Evolutionary conservation across 2,888 invertebrate species (phyloP).

Genomic region (Bugulina stolonifera): DNA sequence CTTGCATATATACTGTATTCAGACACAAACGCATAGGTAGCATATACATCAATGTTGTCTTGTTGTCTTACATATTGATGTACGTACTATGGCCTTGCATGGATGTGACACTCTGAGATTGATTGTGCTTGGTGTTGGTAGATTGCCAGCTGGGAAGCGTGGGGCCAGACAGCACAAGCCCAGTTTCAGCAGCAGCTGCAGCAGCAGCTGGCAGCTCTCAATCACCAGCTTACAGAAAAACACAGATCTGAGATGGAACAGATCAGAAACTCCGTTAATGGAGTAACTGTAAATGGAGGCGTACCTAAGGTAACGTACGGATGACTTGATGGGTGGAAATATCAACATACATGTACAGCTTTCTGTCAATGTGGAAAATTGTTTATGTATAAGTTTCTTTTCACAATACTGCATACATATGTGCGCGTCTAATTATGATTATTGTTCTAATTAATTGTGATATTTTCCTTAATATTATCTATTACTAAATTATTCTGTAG

Average conservation of each 20-base stretch:
- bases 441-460: no score
- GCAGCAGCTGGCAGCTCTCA: neutral
- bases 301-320: no score
- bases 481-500: no score
- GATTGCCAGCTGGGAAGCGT: neutral
- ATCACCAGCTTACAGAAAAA: constrained; percentile 16
- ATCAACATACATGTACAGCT: no score
- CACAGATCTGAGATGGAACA: neutral
- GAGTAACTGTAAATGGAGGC: neutral
- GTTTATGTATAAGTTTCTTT: no score
- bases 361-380: no score
- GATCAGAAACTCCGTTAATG: neutral
- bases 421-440: no score
- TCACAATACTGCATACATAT: no score
- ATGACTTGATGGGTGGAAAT: no score
- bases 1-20: no score
- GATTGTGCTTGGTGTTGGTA: neutral
- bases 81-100: neutral
- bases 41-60: neutral
- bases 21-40: no score
- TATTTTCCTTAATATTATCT: no score
- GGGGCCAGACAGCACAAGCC: neutral
- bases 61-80: neutral
- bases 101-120: neutral
- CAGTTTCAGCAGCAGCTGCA: constrained; percentile 14